Evolutionary conservation across 2,797 vertebrate genomes (phyloP), one percentile per base, ranked within the genome.

Genomic region (Apogon hyalosoma): DNA sequence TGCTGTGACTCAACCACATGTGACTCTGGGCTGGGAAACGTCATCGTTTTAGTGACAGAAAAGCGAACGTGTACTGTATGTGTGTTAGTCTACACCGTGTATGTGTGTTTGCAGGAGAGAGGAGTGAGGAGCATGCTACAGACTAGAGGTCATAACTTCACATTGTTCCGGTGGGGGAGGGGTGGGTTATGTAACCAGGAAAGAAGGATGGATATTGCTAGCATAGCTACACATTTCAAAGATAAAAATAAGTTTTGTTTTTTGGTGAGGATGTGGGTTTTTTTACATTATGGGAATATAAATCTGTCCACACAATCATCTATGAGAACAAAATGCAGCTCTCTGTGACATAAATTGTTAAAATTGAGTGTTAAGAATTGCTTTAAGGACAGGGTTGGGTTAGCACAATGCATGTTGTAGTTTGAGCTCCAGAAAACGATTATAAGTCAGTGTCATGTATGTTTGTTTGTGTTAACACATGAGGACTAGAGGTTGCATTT

Each of bases 1-100:
- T 62, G 72, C 62, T 33, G 50, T 88, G 82, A 85, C 82, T 89
- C 82, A 82, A 57, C 38, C 7, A 6, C 78, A 72, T 68, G 74
- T 80, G 80, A 77, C 71, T 78, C 59, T 38, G 33, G n/a, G 19
- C 68, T 21, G 62, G 49, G 14, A 58, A 47, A 69, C 59, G 50
- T 73, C 75, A 79, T 69, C 16, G 1, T 18, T 52, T 70, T 70
- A 56, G 59, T 65, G 70, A 75, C 70, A 53, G 63, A 56, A 51
- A 28, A 56, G 64, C 33, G 10, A 64, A 55, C 28, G 9, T 60
- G 21, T 38, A 7, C 28, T 40, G 56, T 33, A n/a, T 43, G 18
- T 39, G 42, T 47, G 38, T 15, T 4, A 7, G 14, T 15, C n/a
- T 18, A 36, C 41, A 13, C 21, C 24, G 33, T 40, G 14, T 39